Conservation (phyloP, 37 sponge, comb jelly and placozoan species). For the Lycopodina hypogea region DNA sequence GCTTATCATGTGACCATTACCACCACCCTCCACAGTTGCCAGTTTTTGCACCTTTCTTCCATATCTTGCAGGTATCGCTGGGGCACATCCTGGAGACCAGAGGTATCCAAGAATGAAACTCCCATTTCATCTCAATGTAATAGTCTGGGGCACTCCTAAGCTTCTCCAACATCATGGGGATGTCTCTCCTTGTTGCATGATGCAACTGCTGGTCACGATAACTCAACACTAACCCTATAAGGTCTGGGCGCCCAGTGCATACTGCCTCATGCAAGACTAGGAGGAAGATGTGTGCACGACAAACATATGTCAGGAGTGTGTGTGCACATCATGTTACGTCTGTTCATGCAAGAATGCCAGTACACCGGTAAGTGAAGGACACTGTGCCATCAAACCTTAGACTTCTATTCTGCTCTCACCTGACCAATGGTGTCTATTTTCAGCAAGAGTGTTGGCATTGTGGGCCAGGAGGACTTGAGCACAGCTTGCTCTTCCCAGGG, state of each 20-base stretch:
- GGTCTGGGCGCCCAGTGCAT: slow-evolving; percentile 64
- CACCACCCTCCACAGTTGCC: neutral
- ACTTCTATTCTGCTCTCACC: slow-evolving; percentile 33
- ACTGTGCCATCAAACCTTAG: too few species aligned
- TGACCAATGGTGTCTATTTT: slow-evolving; percentile 79
- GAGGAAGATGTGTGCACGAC: neutral
- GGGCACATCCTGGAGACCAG: slow-evolving; percentile 94
- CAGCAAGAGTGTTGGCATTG: slow-evolving; percentile 71
- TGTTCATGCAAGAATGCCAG: too few species aligned
- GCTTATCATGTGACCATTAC: neutral
- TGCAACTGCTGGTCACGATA: slow-evolving; percentile 63
- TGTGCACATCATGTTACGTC: too few species aligned
- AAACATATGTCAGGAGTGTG: neutral
- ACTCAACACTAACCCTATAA: slow-evolving; percentile 58
- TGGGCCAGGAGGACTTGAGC: slow-evolving; percentile 65
- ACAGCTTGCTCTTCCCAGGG: slow-evolving; percentile 54
- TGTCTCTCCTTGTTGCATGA: slow-evolving; percentile 17
- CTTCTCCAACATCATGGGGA: slow-evolving; percentile 76
- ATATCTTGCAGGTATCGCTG: slow-evolving; percentile 95
- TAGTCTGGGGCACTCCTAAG: slow-evolving; percentile 83
- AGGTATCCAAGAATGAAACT: slow-evolving; percentile 97
- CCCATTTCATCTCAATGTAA: slow-evolving; percentile 99
- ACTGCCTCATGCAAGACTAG: slow-evolving; percentile 79
- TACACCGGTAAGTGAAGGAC: too few species aligned
- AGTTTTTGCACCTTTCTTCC: slow-evolving; percentile 85